phyloP scores from a whole-genome alignment of 2,888 invertebrate genomes.

The Thymelicus acteon region DNA sequence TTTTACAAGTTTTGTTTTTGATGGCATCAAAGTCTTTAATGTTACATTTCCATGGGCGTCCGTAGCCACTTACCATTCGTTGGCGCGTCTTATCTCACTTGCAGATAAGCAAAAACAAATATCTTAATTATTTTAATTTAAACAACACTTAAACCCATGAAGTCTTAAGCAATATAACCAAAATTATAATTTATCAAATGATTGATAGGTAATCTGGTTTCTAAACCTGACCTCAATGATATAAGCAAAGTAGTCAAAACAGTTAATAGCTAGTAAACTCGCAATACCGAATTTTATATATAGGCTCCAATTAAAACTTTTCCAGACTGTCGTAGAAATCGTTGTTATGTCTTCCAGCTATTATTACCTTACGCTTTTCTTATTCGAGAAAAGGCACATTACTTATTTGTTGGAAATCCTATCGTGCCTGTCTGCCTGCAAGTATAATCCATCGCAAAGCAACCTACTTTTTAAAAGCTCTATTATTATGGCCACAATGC shows the following conservation, averaged over 20 bases:
- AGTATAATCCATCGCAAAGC: conserved; percentile 24
- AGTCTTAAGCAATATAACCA: neutral
- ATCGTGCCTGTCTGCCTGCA: conserved; percentile 11
- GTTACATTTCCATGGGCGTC: too few species aligned
- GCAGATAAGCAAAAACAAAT: too few species aligned
- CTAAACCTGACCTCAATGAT: neutral
- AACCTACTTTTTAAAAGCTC: conserved; percentile 27
- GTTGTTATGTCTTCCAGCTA: conserved; percentile 26
- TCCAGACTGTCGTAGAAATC: conserved; percentile 29
- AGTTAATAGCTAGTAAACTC: conserved; percentile 9
- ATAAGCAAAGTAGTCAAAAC: neutral
- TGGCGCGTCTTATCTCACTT: too few species aligned
- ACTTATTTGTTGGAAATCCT: conserved; percentile 23
- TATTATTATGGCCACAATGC: conserved; percentile 16
- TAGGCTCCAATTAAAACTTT: conserved; percentile 37
- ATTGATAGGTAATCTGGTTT: neutral
- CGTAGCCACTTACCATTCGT: too few species aligned
- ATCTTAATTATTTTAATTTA: too few species aligned
- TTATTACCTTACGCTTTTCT: conserved; percentile 32
- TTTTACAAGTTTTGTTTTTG: too few species aligned
- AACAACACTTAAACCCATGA: too few species aligned
- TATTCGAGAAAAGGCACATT: conserved; percentile 20
- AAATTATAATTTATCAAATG: neutral
- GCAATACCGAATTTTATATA: conserved; percentile 24
- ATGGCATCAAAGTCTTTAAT: too few species aligned